These are phyloP conservation scores for Enteromius paludinosus DNA, from an alignment of 2,797 vertebrate species.

Conservation along the genomic window DNA sequence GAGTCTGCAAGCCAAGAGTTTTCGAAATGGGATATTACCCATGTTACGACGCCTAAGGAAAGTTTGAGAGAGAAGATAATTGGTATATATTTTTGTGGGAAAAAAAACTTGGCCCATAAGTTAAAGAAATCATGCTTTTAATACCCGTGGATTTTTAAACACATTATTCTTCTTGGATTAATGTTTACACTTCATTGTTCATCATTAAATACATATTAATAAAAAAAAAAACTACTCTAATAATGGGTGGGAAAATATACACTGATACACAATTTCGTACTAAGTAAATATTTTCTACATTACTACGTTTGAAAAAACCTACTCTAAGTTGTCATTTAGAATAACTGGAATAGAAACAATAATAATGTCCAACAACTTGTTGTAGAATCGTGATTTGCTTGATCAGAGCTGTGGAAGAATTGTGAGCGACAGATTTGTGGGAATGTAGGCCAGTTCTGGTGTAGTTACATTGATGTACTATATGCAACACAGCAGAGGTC, in stretches of 20 bases:
- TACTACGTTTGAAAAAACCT: neutral
- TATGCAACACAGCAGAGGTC: constrained; percentile 13
- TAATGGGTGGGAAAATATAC: neutral
- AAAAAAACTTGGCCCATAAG: neutral
- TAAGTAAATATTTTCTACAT: neutral
- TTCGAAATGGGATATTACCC: neutral
- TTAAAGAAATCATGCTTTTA: neutral
- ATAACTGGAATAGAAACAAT: neutral
- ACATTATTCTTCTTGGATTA: neutral
- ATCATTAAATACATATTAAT: neutral
- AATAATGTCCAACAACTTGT: constrained; percentile 19
- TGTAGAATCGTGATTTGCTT: constrained; percentile 3
- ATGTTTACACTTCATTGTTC: neutral
- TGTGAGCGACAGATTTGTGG: neutral
- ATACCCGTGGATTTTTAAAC: neutral
- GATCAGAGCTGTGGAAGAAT: constrained; percentile 19
- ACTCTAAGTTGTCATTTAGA: neutral
- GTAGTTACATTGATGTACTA: constrained; percentile 14
- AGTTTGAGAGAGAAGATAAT: neutral
- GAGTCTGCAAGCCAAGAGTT: constrained; percentile 2
- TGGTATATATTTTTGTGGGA: neutral
- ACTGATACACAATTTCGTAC: neutral
- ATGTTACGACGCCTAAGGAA: neutral
- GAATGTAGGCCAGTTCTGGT: constrained; percentile 15
- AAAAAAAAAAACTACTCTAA: neutral